Base-by-base conservation (phyloP, 2,113 vertebrate genomes). In the Spea multiplicata region DNA sequence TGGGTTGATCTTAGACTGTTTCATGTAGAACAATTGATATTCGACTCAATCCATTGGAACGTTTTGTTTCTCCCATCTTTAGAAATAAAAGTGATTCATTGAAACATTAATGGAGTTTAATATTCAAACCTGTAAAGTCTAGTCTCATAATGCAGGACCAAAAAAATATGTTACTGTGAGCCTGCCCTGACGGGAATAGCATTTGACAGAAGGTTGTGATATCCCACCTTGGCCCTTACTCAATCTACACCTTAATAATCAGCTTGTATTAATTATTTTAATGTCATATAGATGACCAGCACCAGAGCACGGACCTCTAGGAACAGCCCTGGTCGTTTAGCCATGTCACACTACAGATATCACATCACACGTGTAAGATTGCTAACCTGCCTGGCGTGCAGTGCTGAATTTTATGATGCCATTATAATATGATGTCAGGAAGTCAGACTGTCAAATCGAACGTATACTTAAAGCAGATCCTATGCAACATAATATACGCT, bases 1-100 rank as follows among this genome's bases (percentile, higher is more conserved):
- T 73, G 71, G 57, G 53, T 67, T 30, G 70, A 44, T 66, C 44
- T 55, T 72, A 62, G 69, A 45, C 66, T 79, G 70, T 66, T 79
- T 79, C 66, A 53, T 52, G 16, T 53, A 66, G 69, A 76, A 76
- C 66, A 76, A 69, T 61, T 76, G 44, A 69, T 76, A 68, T 73
- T 59, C 47, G 8, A 68, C 48, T 70, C 61, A 70, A 69, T 76
- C 66, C 75, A 76, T 76, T 76, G 69, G 69, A 76, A 70, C 61
- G 3, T 67, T 75, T 45, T 49, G 12, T 75, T 55, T 30, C 50
- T 52, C 49, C 7, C 14, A 50, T 50, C 17, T 64, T 6, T 17
- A 14, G 6, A 64, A 17, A 64, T 64, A 6, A 64, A 30, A 64
- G 16, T 14, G 61, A 64, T 64, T 64, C 16, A 64, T 30, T 64